These are phyloP conservation scores for Drosophila mojavensis DNA, from an alignment of 1,140 invertebrate species.

Conservation along the genomic window DNA sequence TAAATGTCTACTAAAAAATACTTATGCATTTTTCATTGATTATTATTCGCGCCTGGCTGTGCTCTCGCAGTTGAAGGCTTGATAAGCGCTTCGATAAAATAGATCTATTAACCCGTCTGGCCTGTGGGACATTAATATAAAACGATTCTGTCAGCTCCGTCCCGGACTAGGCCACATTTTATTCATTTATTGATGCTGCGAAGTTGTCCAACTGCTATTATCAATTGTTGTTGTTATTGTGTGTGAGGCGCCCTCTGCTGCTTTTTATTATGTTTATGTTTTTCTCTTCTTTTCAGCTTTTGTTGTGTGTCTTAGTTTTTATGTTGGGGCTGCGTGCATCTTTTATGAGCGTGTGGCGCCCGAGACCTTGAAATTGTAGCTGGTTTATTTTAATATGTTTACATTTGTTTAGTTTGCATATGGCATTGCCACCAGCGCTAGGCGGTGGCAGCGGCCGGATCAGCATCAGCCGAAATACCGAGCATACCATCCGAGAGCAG, in stretches of 20 bases:
- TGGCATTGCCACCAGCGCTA: conserved; percentile 77
- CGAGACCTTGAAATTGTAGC: conserved; percentile 79
- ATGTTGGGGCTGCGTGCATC: conserved; percentile 73
- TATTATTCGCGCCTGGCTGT: too few relatives aligned
- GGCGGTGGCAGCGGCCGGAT: conserved; percentile 19
- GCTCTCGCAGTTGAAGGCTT: background rate
- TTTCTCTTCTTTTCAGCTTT: background rate
- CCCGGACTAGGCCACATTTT: conserved; percentile 48
- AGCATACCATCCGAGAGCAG: conserved; percentile 11
- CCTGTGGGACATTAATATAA: conserved; percentile 64
- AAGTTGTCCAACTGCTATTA: conserved; percentile 66
- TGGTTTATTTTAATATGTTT: conserved; percentile 80
- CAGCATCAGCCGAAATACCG: conserved; percentile 6
- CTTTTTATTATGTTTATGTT: conserved; percentile 6
- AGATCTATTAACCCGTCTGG: conserved; percentile 57
- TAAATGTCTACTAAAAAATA: too few relatives aligned
- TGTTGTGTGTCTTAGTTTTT: conserved; percentile 55
- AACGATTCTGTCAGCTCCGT: conserved; percentile 46
- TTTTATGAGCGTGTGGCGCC: conserved; percentile 78
- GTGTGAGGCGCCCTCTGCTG: conserved; percentile 23
- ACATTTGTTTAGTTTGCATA: conserved; percentile 82
- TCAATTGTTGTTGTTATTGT: conserved; percentile 32
- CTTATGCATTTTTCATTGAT: too few relatives aligned
- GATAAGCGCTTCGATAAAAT: conserved; percentile 44
- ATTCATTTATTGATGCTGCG: conserved; percentile 75